phyloP scores from a whole-genome alignment of 2,888 invertebrate species.

The Cremastobaeus sp. region DNA sequence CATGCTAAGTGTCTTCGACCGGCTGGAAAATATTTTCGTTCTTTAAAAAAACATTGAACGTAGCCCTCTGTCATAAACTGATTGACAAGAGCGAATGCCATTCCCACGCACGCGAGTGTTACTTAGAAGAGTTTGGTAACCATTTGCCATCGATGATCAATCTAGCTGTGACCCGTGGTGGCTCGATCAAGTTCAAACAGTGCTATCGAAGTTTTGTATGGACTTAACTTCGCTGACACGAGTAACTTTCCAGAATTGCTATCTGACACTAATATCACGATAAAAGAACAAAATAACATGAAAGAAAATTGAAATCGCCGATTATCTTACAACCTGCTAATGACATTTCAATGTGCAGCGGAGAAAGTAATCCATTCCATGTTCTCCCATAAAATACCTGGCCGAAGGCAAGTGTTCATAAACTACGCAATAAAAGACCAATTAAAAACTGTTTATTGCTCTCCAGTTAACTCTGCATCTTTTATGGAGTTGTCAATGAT shows the following conservation, averaged over 20 bases:
- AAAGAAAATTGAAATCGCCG: constrained; percentile 53
- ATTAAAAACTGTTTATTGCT: constrained; percentile 50
- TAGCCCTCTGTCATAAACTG: constrained; percentile 12
- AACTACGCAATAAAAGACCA: constrained; percentile 56
- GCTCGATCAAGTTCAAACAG: constrained; percentile 39
- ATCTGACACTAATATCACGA: constrained; percentile 46
- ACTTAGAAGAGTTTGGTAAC: constrained; percentile 21
- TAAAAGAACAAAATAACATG: constrained; percentile 30
- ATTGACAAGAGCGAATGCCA: constrained; percentile 32
- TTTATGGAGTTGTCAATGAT: constrained; percentile 36
- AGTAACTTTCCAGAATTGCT: constrained; percentile 46
- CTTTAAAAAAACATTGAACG: constrained; percentile 33
- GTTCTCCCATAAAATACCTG: constrained; percentile 37
- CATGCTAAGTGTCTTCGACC: constrained; percentile 14
- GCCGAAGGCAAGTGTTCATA: constrained; percentile 31
- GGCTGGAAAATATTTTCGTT: constrained; percentile 22
- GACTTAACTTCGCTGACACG: constrained; percentile 21
- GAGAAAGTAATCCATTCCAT: constrained; percentile 44
- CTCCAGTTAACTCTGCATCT: constrained; percentile 28
- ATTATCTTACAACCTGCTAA: constrained; percentile 56
- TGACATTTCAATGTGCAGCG: constrained; percentile 47
- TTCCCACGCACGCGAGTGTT: constrained; percentile 23
- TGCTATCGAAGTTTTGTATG: constrained; percentile 33
- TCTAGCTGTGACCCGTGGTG: constrained; percentile 4
- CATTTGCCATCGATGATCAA: constrained; percentile 10